Conservation (phyloP, 2,888 invertebrate genomes). For the Sesia apiformis region DNA sequence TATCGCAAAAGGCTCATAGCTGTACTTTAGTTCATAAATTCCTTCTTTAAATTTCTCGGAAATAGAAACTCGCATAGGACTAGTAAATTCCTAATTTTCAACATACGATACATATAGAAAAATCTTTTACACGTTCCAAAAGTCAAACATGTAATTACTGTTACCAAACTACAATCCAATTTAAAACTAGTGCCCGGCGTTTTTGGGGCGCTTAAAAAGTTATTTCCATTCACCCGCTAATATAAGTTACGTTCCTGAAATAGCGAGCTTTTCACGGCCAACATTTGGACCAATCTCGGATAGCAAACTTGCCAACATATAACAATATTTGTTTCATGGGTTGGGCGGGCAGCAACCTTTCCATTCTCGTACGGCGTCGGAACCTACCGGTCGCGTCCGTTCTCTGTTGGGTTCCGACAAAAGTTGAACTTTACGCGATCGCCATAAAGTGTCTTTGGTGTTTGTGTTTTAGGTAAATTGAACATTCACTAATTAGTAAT, state of each 20-base stretch:
- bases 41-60: too few species aligned
- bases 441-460: background rate
- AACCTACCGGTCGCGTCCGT: slow-evolving; percentile 2
- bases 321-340: background rate
- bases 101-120: too few species aligned
- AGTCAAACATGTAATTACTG: too few species aligned
- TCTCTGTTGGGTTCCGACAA: background rate
- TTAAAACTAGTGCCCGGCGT: background rate
- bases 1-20: too few species aligned
- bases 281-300: background rate
- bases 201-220: background rate
- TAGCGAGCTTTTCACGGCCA: background rate
- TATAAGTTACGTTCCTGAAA: background rate
- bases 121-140: too few species aligned
- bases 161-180: too few species aligned
- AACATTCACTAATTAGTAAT: background rate
- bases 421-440: slow-evolving; percentile 7
- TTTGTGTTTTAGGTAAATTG: background rate
- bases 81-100: too few species aligned
- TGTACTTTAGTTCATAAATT: too few species aligned
- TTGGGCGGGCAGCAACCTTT: slow-evolving; percentile 4
- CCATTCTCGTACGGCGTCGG: background rate
- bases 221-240: background rate
- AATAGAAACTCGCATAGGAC: too few species aligned
- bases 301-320: background rate